Conservation (phyloP, 2,797 vertebrate species). For the Chrysolophus pictus region DNA sequence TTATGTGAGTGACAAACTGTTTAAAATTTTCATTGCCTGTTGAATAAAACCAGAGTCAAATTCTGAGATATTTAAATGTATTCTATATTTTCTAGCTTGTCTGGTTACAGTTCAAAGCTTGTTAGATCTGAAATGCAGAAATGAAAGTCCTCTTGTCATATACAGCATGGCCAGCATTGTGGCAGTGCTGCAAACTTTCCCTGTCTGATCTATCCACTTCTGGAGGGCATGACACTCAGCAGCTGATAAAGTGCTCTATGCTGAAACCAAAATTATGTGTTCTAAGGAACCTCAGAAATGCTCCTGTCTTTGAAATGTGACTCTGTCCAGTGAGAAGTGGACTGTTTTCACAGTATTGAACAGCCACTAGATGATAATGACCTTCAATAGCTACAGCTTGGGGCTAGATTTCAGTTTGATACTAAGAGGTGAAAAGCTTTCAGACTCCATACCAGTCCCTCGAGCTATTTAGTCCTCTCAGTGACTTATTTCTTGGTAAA, state of each 20-base stretch:
- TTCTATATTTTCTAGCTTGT: conserved; percentile 8
- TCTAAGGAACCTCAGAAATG: conserved; percentile 64
- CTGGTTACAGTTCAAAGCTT: conserved; percentile 24
- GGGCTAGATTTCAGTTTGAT: conserved; percentile 62
- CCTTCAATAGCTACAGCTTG: conserved; percentile 66
- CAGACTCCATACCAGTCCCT: conserved; percentile 51
- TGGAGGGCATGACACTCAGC: conserved; percentile 31
- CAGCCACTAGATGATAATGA: conserved; percentile 57
- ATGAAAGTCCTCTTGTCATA: conserved; percentile 21
- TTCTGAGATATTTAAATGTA: conserved; percentile 1
- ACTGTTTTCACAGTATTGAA: conserved; percentile 58
- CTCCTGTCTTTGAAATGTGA: conserved; percentile 65
- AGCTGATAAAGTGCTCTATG: conserved; percentile 43
- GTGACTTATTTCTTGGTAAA: conserved; percentile 61
- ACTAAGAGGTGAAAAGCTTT: conserved; percentile 71
- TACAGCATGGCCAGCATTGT: background rate
- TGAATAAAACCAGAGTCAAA: conserved; percentile 12
- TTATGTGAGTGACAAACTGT: background rate
- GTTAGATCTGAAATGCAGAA: background rate
- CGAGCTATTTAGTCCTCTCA: conserved; percentile 64
- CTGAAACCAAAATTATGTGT: conserved; percentile 62
- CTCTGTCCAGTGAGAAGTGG: conserved; percentile 56
- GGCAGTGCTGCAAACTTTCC: conserved; percentile 24
- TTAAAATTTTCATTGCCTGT: background rate
- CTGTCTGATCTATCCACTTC: conserved; percentile 43